Evolutionary conservation across 2,113 vertebrate species (phyloP).

Genomic region (Phrynocephalus versicolor): DNA sequence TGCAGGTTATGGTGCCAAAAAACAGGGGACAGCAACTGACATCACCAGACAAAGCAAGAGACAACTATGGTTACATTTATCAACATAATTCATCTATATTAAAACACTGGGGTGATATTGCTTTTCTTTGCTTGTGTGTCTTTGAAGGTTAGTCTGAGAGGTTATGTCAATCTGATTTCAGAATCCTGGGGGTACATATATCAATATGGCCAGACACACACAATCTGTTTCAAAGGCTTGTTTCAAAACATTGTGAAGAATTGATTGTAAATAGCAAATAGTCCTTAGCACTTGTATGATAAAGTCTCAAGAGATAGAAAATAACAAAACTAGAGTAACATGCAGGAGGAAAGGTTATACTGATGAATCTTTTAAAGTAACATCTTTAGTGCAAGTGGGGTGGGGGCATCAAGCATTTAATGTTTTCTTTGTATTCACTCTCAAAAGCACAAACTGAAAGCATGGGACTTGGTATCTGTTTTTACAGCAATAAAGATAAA

Average conservation of each 20-base stretch:
- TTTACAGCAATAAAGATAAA: conserved; percentile 47
- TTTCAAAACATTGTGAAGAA: conserved; percentile 36
- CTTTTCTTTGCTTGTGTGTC: not conserved
- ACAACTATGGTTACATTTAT: not conserved
- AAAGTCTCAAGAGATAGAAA: conserved; percentile 23
- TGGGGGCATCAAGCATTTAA: conserved; percentile 24
- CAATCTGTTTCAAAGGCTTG: conserved; percentile 29
- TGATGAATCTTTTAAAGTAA: conserved; percentile 29
- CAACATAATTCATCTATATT: not conserved
- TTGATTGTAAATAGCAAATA: conserved; percentile 22
- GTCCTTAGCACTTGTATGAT: conserved; percentile 27
- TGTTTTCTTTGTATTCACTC: conserved; percentile 52
- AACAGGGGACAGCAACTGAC: not conserved
- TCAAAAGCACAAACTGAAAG: conserved; percentile 68
- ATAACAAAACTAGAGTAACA: conserved; percentile 37
- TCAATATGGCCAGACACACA: not conserved
- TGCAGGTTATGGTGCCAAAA: not conserved
- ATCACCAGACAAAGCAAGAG: not conserved
- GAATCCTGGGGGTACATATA: not conserved
- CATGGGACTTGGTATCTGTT: conserved; percentile 56
- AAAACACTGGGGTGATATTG: not conserved
- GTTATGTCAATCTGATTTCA: conserved; percentile 22
- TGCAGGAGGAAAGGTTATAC: conserved; percentile 54
- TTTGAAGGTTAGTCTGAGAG: conserved; percentile 12
- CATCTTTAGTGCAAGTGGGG: conserved; percentile 47